A percentile compares a stretch with the other conserved stretches of the same genome.
These are phyloP conservation scores for Apodemia zela DNA, from an alignment of 2,888 invertebrate genomes.

Conservation along the genomic window DNA sequence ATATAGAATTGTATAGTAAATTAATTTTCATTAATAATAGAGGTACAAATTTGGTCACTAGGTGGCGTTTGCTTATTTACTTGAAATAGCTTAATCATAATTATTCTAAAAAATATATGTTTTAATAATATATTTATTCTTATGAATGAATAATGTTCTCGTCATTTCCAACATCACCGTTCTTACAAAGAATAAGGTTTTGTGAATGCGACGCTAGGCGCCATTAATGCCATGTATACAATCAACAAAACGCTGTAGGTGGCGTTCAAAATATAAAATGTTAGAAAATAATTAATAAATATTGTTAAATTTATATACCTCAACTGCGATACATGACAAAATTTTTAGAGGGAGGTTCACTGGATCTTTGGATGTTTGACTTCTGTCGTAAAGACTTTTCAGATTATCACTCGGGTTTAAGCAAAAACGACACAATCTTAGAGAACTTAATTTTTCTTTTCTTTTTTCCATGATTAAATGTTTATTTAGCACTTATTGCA, in stretches of 20 bases:
- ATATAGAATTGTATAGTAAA: background rate
- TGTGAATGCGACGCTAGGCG: constrained; percentile 25
- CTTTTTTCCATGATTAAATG: constrained; percentile 79
- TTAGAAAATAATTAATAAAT: constrained; percentile 1
- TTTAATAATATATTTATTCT: background rate
- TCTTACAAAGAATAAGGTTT: constrained; percentile 12
- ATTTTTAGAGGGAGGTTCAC: constrained; percentile 87
- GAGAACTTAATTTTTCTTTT: constrained; percentile 79
- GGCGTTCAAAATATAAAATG: constrained; percentile 32
- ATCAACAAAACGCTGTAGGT: constrained; percentile 29
- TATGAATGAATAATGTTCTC: background rate
- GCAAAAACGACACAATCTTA: constrained; percentile 88
- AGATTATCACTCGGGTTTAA: constrained; percentile 82
- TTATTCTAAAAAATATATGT: background rate
- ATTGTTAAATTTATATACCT: constrained; percentile 75
- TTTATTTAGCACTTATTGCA: constrained; percentile 32
- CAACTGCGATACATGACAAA: constrained; percentile 87
- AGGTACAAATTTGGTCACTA: background rate
- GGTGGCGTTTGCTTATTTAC: background rate
- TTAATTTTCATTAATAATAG: no score
- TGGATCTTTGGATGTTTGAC: constrained; percentile 76
- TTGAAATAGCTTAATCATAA: background rate
- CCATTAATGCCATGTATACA: constrained; percentile 33
- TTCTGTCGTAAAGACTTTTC: constrained; percentile 83
- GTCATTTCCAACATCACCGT: background rate